Percentiles rank a stretch among this genome's conserved stretches.
phyloP scores from a whole-genome alignment of 2,113 vertebrate species.

The Boleophthalmus pectinirostris region DNA sequence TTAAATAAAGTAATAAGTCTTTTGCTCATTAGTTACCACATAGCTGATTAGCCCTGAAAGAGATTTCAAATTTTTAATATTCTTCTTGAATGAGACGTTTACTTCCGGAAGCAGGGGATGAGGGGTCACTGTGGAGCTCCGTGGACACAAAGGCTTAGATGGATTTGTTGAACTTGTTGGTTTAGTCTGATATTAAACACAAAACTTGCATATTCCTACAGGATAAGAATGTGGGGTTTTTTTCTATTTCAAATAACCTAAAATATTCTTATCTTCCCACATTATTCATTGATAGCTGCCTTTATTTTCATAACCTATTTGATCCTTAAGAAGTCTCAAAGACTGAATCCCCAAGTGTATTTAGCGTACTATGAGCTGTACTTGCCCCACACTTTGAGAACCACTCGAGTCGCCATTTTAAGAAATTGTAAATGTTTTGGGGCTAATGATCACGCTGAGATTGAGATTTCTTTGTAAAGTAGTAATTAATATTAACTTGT shows the following conservation, averaged over 20 bases:
- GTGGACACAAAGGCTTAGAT: no score
- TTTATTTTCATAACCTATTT: neutral
- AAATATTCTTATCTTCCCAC: neutral
- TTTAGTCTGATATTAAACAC: neutral
- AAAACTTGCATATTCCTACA: neutral
- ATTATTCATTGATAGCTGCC: neutral
- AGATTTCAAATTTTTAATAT: no score
- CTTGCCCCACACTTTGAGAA: neutral
- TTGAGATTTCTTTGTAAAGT: slow-evolving; percentile 74
- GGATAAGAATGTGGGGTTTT: no score
- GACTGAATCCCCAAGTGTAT: neutral
- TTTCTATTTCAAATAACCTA: neutral
- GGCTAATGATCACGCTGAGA: slow-evolving; percentile 62
- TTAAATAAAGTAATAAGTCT: no score
- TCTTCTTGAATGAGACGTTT: no score
- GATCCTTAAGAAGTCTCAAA: neutral
- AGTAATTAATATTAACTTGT: slow-evolving; percentile 75
- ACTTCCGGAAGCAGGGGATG: no score
- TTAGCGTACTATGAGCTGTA: neutral
- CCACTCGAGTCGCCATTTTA: slow-evolving; percentile 37
- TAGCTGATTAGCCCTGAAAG: no score
- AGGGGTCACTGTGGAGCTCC: no score
- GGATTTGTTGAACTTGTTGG: neutral
- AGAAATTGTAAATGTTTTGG: slow-evolving; percentile 62
- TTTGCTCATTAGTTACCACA: no score